Conservation (phyloP, 2,113 vertebrate species). For the Ciconia boyciana region DNA sequence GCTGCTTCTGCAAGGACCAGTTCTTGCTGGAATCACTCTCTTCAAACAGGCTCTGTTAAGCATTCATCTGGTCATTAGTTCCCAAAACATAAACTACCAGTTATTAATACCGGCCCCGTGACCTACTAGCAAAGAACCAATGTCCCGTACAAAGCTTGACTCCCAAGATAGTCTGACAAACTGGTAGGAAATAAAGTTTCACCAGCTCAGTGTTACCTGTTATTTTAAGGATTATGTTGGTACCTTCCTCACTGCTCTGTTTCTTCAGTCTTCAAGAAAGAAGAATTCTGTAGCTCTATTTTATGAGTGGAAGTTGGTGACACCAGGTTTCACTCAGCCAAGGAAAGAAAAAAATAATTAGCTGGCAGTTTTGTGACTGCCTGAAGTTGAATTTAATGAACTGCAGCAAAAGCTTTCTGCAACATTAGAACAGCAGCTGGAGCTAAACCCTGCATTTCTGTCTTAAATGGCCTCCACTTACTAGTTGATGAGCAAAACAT, state of each 20-base stretch:
- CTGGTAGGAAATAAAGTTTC: neutral
- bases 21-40: neutral
- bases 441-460: slow-evolving; percentile 9
- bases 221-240: neutral
- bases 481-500: slow-evolving; percentile 39
- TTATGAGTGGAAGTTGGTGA: neutral
- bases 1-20: neutral
- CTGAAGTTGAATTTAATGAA: slow-evolving; percentile 68
- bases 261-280: neutral
- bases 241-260: neutral
- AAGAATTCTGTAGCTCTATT: neutral
- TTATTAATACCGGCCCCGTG: neutral
- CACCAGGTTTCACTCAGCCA: neutral
- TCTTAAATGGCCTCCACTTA: slow-evolving; percentile 28
- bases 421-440: slow-evolving; percentile 62
- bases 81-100: neutral
- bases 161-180: neutral
- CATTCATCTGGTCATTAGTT: neutral
- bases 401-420: slow-evolving; percentile 55
- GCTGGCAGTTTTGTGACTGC: slow-evolving; percentile 30
- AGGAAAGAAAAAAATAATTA: slow-evolving; percentile 44
- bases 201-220: neutral
- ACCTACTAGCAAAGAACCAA: neutral
- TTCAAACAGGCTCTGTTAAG: neutral
- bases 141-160: neutral